phyloP scores from a whole-genome alignment of 2,797 vertebrate species.

The Synanceia verrucosa region DNA sequence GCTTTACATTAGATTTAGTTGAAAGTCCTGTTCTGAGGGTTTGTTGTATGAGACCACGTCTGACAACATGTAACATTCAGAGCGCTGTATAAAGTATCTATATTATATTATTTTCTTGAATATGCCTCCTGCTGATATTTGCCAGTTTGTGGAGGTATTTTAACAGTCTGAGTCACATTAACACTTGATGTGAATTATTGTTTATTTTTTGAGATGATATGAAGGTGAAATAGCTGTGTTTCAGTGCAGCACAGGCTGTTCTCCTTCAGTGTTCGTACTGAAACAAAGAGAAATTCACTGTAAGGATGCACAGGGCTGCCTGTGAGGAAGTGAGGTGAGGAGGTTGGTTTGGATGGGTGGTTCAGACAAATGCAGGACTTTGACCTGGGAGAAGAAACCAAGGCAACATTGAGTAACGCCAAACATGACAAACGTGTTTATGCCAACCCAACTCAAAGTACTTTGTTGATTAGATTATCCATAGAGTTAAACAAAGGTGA shows the following conservation, averaged over 20 bases:
- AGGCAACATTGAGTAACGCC: no score
- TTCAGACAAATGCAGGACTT: not conserved
- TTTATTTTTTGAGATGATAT: not conserved
- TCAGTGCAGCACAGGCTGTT: not conserved
- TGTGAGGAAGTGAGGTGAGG: not conserved
- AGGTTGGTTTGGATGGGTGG: not conserved
- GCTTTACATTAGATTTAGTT: no score
- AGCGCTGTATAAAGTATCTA: not conserved
- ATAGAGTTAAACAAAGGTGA: not conserved
- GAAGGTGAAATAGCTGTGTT: not conserved
- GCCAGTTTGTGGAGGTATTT: not conserved
- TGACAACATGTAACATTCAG: no score
- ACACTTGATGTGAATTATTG: not conserved
- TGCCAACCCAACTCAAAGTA: no score
- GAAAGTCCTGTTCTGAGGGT: no score
- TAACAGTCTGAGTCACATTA: not conserved
- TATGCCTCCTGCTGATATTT: not conserved
- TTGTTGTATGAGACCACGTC: no score
- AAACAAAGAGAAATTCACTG: not conserved
- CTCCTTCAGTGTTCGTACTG: not conserved
- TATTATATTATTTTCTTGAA: not conserved
- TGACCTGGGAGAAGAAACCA: no score
- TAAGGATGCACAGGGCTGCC: not conserved
- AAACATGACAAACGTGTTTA: no score
- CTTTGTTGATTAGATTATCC: no score